Evolutionary conservation across 2,113 vertebrate species (phyloP).

Genomic region (Lutjanus erythropterus): DNA sequence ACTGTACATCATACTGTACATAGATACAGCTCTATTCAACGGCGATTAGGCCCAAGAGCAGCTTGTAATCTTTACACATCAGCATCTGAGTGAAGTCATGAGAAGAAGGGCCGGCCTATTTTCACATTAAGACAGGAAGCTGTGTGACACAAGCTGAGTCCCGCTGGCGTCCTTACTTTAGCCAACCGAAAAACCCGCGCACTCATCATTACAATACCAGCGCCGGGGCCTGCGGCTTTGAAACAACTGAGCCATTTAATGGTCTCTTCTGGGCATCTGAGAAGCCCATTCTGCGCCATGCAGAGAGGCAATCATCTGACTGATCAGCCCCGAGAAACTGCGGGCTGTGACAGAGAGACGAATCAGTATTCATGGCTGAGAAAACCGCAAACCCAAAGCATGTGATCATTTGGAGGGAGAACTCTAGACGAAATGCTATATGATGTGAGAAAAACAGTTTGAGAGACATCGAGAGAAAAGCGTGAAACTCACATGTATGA

Average conservation of each 20-base stretch:
- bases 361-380: slow-evolving; percentile 60
- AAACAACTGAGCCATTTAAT: slow-evolving; percentile 75
- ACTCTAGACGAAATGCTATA: not conserved
- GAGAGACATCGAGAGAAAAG: not conserved
- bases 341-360: slow-evolving; percentile 47
- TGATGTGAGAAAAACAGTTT: not conserved
- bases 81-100: slow-evolving; percentile 23
- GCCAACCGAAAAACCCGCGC: slow-evolving; percentile 27
- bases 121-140: slow-evolving; percentile 33
- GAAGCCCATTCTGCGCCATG: slow-evolving; percentile 50
- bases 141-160: slow-evolving; percentile 44
- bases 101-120: slow-evolving; percentile 23
- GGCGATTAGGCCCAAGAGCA: slow-evolving; percentile 17
- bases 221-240: slow-evolving; percentile 48
- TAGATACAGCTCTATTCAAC: slow-evolving; percentile 7
- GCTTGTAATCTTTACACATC: slow-evolving; percentile 31
- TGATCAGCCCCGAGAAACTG: slow-evolving; percentile 68
- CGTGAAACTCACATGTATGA: not conserved
- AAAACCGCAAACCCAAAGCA: slow-evolving; percentile 23
- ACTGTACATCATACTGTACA: not conserved
- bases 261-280: slow-evolving; percentile 74
- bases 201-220: slow-evolving; percentile 66
- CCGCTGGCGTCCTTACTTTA: slow-evolving; percentile 40
- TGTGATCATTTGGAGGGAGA: slow-evolving; percentile 38
- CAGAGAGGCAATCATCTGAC: slow-evolving; percentile 72